Evolutionary conservation across 1,140 invertebrate species (phyloP).

Genomic region (Cotesia typhae): DNA sequence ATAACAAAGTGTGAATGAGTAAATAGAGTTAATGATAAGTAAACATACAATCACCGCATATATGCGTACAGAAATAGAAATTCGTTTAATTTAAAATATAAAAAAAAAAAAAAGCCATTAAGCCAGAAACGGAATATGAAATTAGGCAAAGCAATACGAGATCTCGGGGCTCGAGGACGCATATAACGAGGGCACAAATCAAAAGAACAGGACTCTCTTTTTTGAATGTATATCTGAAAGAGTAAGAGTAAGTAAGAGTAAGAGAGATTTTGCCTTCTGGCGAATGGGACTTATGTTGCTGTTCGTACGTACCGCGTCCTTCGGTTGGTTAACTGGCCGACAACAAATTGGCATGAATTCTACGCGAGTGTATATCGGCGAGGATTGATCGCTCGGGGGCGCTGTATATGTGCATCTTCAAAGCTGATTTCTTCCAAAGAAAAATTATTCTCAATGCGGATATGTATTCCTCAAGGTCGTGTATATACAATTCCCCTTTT

Average conservation of each 20-base stretch:
- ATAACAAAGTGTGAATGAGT: too few species aligned
- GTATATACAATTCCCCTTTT: not conserved
- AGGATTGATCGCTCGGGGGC: constrained; percentile 29
- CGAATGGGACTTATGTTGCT: constrained; percentile 19
- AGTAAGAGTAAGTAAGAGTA: constrained; percentile 8
- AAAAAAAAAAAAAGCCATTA: not conserved
- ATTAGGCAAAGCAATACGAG: constrained; percentile 20
- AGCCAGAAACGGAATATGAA: constrained; percentile 22
- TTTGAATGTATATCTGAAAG: not conserved
- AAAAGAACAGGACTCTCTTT: constrained; percentile 28
- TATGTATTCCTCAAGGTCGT: constrained; percentile 17
- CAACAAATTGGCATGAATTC: constrained; percentile 64
- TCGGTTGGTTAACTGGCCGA: constrained; percentile 36
- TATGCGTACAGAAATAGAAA: too few species aligned
- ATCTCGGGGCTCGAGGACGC: constrained; percentile 26
- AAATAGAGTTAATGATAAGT: too few species aligned
- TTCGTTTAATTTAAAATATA: too few species aligned
- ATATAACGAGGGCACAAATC: constrained; percentile 58
- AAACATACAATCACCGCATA: too few species aligned
- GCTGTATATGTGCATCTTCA: constrained; percentile 26
- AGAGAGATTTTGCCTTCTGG: constrained; percentile 29
- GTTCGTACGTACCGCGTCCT: constrained; percentile 12
- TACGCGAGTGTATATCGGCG: constrained; percentile 32
- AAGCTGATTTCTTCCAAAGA: constrained; percentile 21
- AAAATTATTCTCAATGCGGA: constrained; percentile 22